Evolutionary conservation across 1,140 invertebrate genomes (phyloP), one percentile per base, ranked within the genome.

Genomic region (Penaeus vannamei): DNA sequence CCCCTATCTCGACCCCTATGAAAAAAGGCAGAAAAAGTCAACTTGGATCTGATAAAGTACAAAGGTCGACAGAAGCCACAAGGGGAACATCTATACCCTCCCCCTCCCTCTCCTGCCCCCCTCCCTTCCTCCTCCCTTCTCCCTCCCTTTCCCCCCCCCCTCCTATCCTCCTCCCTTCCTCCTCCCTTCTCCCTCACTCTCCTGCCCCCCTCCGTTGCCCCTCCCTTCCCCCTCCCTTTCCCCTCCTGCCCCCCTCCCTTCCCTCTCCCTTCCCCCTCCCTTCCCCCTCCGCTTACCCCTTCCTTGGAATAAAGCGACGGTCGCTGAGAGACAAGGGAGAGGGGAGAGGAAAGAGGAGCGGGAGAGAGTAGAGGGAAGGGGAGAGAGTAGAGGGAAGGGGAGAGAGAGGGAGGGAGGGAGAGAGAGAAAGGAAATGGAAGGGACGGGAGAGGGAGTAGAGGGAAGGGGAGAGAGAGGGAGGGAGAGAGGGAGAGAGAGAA

Each of bases 91-190:
- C 36, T 36, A 36, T n/a, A n/a, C n/a, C n/a, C n/a, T n/a, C n/a
- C 19, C 22, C 61, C 29, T 60, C 81, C 46, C 46, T 32, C 20
- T 83, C 46, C 42, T 14, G 20, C 46, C 20, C 81, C 26, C 81
- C 61, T 29, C 60, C 59, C 32, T 60, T 83, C 81, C 60, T 59
- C 29, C 80, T 83, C n/a, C 61, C 59, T 83, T n/a, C n/a, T n/a
- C n/a, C n/a, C n/a, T n/a, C n/a, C n/a, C n/a, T n/a, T n/a, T n/a
- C n/a, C n/a, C n/a, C n/a, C n/a, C n/a, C n/a, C n/a, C n/a, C n/a
- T n/a, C n/a, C n/a, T n/a, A n/a, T n/a, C n/a, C 42, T 81, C 42
- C 46, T 60, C 26, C 61, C 53, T 53, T 26, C 60, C 80, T 29
- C 81, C 60, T 59, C 29, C 81, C 26, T 26, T 23, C 46, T 61